phyloP scores from a whole-genome alignment of 2,888 invertebrate genomes.

The Camptogramma bilineatum region DNA sequence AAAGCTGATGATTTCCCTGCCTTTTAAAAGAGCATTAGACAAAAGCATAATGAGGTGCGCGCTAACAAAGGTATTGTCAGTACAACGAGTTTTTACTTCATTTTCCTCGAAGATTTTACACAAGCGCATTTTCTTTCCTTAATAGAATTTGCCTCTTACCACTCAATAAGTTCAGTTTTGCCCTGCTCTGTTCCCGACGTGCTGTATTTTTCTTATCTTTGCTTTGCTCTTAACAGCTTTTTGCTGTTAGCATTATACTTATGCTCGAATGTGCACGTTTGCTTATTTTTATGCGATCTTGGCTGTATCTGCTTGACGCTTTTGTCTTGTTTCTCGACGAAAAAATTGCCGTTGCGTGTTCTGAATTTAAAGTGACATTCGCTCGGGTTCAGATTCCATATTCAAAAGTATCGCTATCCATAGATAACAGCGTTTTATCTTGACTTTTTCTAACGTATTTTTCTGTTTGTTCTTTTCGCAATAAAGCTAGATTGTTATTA shows the following conservation, averaged over 20 bases:
- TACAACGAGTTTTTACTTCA: conserved; percentile 37
- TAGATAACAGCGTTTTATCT: conserved; percentile 25
- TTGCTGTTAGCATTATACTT: conserved; percentile 43
- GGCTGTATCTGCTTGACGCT: conserved; percentile 34
- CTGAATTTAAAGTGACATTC: conserved; percentile 41
- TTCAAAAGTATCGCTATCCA: conserved; percentile 33
- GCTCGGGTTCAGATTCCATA: conserved; percentile 34
- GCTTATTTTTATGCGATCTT: conserved; percentile 42
- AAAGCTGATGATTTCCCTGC: conserved; percentile 34
- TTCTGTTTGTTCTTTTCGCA: conserved; percentile 15
- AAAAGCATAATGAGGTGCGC: conserved; percentile 41
- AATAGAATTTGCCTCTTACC: conserved; percentile 46
- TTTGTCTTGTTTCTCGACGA: conserved; percentile 38
- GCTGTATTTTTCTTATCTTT: conserved; percentile 39
- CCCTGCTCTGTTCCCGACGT: conserved; percentile 28
- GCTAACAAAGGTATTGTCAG: conserved; percentile 44
- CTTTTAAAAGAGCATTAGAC: conserved; percentile 42
- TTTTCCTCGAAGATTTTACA: conserved; percentile 37
- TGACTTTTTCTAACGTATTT: conserved; percentile 16
- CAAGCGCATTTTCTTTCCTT: conserved; percentile 39
- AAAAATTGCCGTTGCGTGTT: conserved; percentile 38
- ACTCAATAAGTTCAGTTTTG: conserved; percentile 40
- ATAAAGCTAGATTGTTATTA: conserved; percentile 15
- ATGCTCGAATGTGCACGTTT: conserved; percentile 35
- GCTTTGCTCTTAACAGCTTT: conserved; percentile 41